A percentile compares a stretch with the other conserved stretches of the same genome.
These are phyloP conservation scores for Rhinophrynus dorsalis DNA, from an alignment of 2,797 vertebrate genomes.

Conservation along the genomic window DNA sequence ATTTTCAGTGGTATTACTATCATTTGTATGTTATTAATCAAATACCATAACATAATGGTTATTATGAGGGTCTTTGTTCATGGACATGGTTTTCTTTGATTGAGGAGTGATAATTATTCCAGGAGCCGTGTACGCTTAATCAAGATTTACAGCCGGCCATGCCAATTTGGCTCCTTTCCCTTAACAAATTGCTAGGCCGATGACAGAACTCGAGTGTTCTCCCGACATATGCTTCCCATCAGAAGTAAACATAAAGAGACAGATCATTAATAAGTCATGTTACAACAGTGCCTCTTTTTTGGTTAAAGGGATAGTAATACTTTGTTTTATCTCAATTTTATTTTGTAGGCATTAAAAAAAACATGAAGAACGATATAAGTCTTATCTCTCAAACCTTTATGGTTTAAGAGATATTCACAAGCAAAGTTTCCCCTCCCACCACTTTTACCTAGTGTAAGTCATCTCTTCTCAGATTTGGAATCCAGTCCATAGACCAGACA, in stretches of 20 bases:
- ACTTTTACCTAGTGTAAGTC: no score
- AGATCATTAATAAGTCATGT: neutral
- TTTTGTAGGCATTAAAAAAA: no score
- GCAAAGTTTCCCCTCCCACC: no score
- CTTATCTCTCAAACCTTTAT: no score
- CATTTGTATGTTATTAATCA: conserved; percentile 27
- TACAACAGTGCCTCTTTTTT: neutral
- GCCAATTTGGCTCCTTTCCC: conserved; percentile 33
- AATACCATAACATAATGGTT: conserved; percentile 22
- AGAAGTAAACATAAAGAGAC: conserved; percentile 3
- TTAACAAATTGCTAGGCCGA: conserved; percentile 16
- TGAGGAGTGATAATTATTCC: conserved; percentile 40
- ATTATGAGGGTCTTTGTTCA: conserved; percentile 16
- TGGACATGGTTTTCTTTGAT: conserved; percentile 19
- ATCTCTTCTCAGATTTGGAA: no score
- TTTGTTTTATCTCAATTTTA: no score
- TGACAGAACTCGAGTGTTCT: conserved; percentile 15
- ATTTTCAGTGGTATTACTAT: neutral
- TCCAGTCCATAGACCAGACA: no score
- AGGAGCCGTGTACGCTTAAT: conserved; percentile 38
- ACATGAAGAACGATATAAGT: no score
- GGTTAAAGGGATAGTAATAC: no score
- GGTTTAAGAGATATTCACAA: no score
- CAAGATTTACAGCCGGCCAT: conserved; percentile 4
- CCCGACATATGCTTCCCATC: conserved; percentile 18